Conservation (phyloP, 92 coral and sea anemone species). For the Phymanthus crucifer region DNA sequence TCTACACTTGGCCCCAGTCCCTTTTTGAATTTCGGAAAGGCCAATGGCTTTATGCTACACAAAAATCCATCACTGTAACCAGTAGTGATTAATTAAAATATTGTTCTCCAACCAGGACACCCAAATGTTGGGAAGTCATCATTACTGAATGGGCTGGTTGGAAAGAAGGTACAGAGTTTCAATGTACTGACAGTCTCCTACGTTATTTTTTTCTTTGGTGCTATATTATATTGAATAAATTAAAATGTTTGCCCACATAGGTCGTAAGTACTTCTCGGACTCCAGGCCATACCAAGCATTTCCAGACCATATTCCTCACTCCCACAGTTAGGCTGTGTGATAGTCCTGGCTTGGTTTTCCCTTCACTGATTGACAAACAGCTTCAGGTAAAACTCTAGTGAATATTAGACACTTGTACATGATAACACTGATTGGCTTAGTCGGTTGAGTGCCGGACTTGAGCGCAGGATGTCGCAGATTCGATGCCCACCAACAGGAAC, state of each 20-base stretch:
- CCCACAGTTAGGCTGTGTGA: conserved; percentile 87
- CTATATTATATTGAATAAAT: not conserved
- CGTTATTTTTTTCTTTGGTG: not conserved
- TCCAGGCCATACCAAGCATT: conserved; percentile 98
- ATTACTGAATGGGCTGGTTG: conserved; percentile 84
- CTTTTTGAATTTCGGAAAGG: too few relatives aligned
- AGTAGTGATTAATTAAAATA: too few relatives aligned
- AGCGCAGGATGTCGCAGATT: too few relatives aligned
- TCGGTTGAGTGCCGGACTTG: too few relatives aligned
- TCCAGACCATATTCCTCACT: conserved; percentile 94
- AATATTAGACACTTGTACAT: too few relatives aligned
- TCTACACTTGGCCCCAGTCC: too few relatives aligned
- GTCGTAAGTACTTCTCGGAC: conserved; percentile 96
- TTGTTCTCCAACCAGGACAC: conserved; percentile 64
- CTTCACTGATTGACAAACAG: conserved; percentile 87
- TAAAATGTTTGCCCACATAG: conserved; percentile 19
- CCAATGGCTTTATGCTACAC: too few relatives aligned
- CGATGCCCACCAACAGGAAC: too few relatives aligned
- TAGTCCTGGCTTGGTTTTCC: conserved; percentile 94
- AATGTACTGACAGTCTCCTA: not conserved
- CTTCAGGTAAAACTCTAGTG: too few relatives aligned
- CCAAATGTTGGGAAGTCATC: conserved; percentile 98
- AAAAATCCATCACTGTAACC: too few relatives aligned
- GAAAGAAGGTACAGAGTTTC: conserved; percentile 84
- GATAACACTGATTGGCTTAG: too few relatives aligned